Evolutionary conservation across 2,113 vertebrate genomes (phyloP).

Genomic region (Eulemur macaco): DNA sequence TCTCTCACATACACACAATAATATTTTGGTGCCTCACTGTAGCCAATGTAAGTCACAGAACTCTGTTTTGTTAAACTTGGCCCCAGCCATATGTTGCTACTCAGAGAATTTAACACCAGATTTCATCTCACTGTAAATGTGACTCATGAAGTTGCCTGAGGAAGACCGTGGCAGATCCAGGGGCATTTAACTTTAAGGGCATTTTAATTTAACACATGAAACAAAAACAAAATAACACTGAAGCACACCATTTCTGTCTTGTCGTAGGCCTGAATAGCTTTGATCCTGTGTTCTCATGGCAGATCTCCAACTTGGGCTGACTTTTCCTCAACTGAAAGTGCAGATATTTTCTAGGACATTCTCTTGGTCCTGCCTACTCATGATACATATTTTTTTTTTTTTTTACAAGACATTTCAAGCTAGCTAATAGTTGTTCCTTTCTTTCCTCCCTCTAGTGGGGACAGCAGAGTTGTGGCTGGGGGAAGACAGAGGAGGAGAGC

Average conservation of each 20-base stretch:
- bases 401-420: background rate
- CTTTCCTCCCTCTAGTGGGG: too few relatives aligned
- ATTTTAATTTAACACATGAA: constrained; percentile 4
- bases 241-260: background rate
- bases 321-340: background rate
- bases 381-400: background rate
- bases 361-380: background rate
- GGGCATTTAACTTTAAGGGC: background rate
- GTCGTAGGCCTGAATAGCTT: background rate
- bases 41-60: background rate
- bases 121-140: constrained; percentile 18
- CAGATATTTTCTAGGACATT: background rate
- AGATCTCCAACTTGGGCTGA: background rate
- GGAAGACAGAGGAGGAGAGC: background rate
- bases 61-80: background rate
- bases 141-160: background rate
- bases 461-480: background rate
- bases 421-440: background rate
- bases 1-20: background rate
- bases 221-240: background rate
- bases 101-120: constrained; percentile 13
- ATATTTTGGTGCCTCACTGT: background rate
- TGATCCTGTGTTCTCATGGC: background rate
- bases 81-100: constrained; percentile 1
- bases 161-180: background rate